Evolutionary conservation across 2,888 invertebrate genomes (phyloP).

Genomic region (Papilio protenor): DNA sequence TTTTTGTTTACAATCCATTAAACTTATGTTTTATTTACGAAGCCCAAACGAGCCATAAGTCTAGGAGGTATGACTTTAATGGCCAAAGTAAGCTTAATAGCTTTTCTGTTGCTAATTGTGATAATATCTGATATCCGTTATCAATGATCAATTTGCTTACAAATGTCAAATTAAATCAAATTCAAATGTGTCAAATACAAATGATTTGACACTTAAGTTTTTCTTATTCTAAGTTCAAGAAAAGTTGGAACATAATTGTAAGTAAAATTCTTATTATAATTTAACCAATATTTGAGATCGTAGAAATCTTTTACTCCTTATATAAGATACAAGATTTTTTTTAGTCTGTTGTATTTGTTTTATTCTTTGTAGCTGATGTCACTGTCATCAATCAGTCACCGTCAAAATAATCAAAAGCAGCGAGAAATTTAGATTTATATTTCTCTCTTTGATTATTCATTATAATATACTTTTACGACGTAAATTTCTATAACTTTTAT

Average conservation of each 20-base stretch:
- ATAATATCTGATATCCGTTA: background rate
- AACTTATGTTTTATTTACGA: background rate
- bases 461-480: background rate
- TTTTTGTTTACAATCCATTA: slow-evolving; percentile 50
- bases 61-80: background rate
- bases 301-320: background rate
- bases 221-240: background rate
- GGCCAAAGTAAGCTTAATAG: background rate
- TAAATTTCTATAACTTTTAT: background rate
- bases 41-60: background rate
- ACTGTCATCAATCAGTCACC: background rate
- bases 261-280: background rate
- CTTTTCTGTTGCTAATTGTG: background rate
- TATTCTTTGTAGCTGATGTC: background rate
- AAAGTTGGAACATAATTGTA: background rate
- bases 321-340: background rate
- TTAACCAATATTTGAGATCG: background rate
- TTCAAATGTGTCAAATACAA: background rate
- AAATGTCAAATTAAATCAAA: background rate
- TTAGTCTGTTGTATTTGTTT: background rate
- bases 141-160: background rate
- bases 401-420: background rate
- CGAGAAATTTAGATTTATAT: background rate
- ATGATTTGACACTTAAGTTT: background rate
- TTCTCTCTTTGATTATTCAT: background rate